Evolutionary conservation across 2,797 vertebrate species (phyloP), one percentile per base, ranked within the genome.

Genomic region (Harpagifer antarcticus): DNA sequence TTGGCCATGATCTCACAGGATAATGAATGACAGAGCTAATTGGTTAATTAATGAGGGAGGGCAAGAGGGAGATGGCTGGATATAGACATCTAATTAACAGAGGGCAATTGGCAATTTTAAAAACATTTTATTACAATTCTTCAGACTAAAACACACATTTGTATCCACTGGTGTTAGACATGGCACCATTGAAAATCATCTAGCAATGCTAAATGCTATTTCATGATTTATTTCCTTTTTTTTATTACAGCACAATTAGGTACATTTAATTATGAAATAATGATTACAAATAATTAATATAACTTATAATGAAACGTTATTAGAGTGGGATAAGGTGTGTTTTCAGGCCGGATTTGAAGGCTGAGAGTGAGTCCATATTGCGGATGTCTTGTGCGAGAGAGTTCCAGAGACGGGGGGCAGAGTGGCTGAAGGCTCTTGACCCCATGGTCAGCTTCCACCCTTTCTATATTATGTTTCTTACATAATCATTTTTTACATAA

Each of bases 11-110:
- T 59, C 9, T 50, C 56, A 52, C 27, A 7, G 56, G 45, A 7
- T 47, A 8, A 56, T 72, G 68, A 44, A 69, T 20, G 42, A 17
- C 15, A n/a, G 19, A 68, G 42, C 14, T 59, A n/a, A 73, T 68
- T 23, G 31, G 27, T 9, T 45, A 3, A 37, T 63, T 45, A 66
- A 68, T 37, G 55, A 63, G 20, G 31, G 17, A 17, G 40, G 44
- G 0, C 33, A 37, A 9, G 47, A 1, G 16, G 2, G 9, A 17
- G 23, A 0, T 23, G 31, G 14, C 16, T 31, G 53, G 55, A 13
- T 1, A 15, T 1, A 15, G 31, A 68, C 8, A 4, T 14, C 27
- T 59, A 3, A 68, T 13, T 11, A n/a, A 17, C 45, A 8, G 5
- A 60, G 4, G 27, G 27, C 27, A 27, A 27, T 27, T 4, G 27